Evolutionary conservation across 2,797 vertebrate genomes (phyloP).

Genomic region (Myotis pilosus): DNA sequence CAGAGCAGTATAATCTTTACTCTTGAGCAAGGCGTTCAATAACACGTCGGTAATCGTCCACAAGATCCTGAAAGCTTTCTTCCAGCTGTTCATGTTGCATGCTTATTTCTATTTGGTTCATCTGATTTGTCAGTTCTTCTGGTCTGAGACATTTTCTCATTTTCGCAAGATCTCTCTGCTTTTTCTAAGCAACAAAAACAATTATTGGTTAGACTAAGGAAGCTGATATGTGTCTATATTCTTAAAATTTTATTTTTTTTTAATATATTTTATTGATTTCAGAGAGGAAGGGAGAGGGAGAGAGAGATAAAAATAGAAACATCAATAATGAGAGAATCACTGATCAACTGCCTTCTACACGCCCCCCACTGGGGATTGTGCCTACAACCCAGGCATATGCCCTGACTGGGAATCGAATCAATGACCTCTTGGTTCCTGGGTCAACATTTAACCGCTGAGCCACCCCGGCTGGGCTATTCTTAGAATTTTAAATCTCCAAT

Average conservation of each 20-base stretch:
- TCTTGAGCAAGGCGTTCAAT: conserved; percentile 96
- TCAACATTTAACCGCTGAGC: no score
- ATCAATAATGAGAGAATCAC: no score
- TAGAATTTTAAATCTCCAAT: conserved; percentile 18
- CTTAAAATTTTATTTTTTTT: conserved; percentile 18
- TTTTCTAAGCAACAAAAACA: conserved; percentile 90
- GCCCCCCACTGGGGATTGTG: no score
- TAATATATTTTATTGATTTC: no score
- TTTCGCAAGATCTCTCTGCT: conserved; percentile 96
- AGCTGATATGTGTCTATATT: neutral
- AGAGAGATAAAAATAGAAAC: no score
- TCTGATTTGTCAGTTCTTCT: conserved; percentile 96
- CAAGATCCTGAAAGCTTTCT: conserved; percentile 95
- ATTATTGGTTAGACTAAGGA: conserved; percentile 63
- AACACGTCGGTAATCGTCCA: conserved; percentile 95
- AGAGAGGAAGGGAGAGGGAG: no score
- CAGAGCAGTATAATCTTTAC: conserved; percentile 75
- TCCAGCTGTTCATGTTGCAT: conserved; percentile 98
- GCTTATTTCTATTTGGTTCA: conserved; percentile 96
- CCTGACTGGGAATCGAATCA: no score
- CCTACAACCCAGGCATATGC: no score
- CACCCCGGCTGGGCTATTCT: no score
- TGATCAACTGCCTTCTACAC: no score
- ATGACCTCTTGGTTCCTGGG: no score
- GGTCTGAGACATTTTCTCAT: conserved; percentile 97